Conservation (phyloP, 2,888 invertebrate genomes). For the Clostera curtula region DNA sequence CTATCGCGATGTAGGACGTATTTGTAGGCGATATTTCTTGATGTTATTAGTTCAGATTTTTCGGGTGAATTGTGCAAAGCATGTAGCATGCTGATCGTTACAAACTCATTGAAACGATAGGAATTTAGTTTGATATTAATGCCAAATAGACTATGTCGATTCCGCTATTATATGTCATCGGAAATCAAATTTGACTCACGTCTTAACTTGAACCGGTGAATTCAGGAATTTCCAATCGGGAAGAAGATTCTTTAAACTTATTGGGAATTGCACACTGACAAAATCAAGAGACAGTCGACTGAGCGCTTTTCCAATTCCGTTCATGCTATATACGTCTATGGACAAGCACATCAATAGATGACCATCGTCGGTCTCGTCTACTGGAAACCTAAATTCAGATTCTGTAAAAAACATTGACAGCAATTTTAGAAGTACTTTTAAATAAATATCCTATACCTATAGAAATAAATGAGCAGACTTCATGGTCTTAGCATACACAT, state of each 20-base stretch:
- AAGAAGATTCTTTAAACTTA: slow-evolving; percentile 11
- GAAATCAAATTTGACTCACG: too few species aligned
- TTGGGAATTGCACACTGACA: slow-evolving; percentile 25
- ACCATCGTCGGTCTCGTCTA: slow-evolving; percentile 29
- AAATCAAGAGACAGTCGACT: slow-evolving; percentile 22
- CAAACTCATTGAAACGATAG: too few species aligned
- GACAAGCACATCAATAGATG: slow-evolving; percentile 43
- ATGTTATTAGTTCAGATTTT: too few species aligned
- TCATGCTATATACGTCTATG: slow-evolving; percentile 29
- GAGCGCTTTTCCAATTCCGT: slow-evolving; percentile 26
- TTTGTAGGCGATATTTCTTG: too few species aligned
- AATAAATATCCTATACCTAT: neutral
- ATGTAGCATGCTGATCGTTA: too few species aligned
- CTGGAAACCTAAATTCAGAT: slow-evolving; percentile 27
- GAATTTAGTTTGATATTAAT: too few species aligned
- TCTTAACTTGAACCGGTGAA: neutral
- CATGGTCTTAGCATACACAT: too few species aligned
- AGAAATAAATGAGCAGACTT: too few species aligned
- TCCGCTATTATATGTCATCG: too few species aligned
- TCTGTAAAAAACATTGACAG: slow-evolving; percentile 18
- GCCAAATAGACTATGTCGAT: too few species aligned
- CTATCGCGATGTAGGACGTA: too few species aligned
- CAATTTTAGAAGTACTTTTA: neutral
- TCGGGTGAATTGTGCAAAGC: too few species aligned
- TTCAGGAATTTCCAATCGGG: slow-evolving; percentile 13